A percentile compares a stretch with the other conserved stretches of the same genome.
phyloP scores from a whole-genome alignment of 2,888 invertebrate genomes.

The Aproaerema taeniolella region DNA sequence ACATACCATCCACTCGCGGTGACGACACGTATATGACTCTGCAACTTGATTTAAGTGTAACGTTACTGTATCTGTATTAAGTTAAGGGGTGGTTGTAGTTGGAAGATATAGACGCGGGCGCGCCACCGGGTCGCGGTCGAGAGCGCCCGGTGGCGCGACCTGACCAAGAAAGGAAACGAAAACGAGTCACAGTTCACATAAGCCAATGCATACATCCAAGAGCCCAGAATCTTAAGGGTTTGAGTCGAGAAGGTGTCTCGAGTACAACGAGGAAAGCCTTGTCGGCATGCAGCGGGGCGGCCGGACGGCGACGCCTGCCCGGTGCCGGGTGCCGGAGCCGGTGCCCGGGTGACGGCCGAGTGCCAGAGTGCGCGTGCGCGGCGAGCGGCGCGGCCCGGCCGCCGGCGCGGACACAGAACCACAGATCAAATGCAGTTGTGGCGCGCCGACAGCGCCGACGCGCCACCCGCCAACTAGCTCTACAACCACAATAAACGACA shows the following conservation, averaged over 20 bases:
- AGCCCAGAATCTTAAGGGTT: conserved; percentile 78
- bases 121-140: conserved; percentile 54
- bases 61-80: conserved; percentile 23
- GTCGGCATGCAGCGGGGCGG: conserved; percentile 71
- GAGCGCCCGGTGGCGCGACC: conserved; percentile 53
- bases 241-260: conserved; percentile 68
- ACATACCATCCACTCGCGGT: conserved; percentile 31
- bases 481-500: conserved; percentile 74
- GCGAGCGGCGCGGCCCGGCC: conserved; percentile 39
- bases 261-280: conserved; percentile 73
- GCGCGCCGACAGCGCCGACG: conserved; percentile 55
- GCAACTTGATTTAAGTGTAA: conserved; percentile 34
- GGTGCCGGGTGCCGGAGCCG: conserved; percentile 24
- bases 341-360: conserved; percentile 25
- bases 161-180: conserved; percentile 77
- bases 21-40: conserved; percentile 26
- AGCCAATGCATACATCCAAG: conserved; percentile 78
- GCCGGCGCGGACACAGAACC: conserved; percentile 70
- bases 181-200: conserved; percentile 77
- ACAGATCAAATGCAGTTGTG: conserved; percentile 76
- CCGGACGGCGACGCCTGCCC: conserved; percentile 43
- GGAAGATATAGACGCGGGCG: conserved; percentile 71
- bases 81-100: conserved; percentile 12
- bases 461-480: conserved; percentile 70
- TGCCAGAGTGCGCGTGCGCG: conserved; percentile 36